Percentiles rank a stretch among this genome's conserved stretches.
Conservation (phyloP, 2,888 invertebrate species). For the Cosmorhoe ocellata region DNA sequence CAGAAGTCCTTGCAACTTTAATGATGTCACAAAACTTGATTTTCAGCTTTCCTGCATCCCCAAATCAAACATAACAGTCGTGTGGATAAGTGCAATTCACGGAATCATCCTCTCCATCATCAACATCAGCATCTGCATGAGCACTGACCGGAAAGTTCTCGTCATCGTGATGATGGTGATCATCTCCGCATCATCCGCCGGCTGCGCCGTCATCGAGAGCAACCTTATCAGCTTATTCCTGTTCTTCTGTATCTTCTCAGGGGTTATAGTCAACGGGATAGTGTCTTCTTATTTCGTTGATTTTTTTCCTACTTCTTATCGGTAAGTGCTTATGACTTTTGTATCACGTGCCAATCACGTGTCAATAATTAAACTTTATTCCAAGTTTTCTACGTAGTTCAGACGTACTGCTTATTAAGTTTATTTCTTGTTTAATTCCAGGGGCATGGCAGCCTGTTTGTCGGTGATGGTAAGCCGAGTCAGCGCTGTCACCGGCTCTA, state of each 20-base stretch:
- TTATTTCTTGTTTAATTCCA: conserved; percentile 37
- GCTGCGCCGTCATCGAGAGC: conserved; percentile 34
- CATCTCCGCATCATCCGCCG: conserved; percentile 32
- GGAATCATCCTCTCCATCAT: conserved; percentile 34
- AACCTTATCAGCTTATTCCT: conserved; percentile 41
- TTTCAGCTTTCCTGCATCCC: conserved; percentile 12
- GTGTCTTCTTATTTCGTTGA: conserved; percentile 69
- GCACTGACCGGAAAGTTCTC: conserved; percentile 38
- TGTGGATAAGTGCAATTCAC: conserved; percentile 32
- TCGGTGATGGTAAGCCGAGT: conserved; percentile 67
- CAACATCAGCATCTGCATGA: conserved; percentile 35
- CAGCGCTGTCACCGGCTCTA: conserved; percentile 64
- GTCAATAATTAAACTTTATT: too few species aligned
- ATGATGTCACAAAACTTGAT: too few species aligned
- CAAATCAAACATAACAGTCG: conserved; percentile 10
- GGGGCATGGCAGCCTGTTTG: conserved; percentile 68
- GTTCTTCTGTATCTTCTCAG: conserved; percentile 62
- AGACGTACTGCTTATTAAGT: too few species aligned
- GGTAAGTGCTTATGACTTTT: conserved; percentile 41
- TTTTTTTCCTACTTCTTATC: conserved; percentile 67
- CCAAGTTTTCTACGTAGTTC: too few species aligned
- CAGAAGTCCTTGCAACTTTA: too few species aligned
- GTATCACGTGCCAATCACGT: too few species aligned
- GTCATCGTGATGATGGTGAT: conserved; percentile 35
- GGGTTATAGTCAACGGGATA: conserved; percentile 50